Base-by-base conservation (phyloP, 2,797 vertebrate species). In the Hydrolagus colliei region DNA sequence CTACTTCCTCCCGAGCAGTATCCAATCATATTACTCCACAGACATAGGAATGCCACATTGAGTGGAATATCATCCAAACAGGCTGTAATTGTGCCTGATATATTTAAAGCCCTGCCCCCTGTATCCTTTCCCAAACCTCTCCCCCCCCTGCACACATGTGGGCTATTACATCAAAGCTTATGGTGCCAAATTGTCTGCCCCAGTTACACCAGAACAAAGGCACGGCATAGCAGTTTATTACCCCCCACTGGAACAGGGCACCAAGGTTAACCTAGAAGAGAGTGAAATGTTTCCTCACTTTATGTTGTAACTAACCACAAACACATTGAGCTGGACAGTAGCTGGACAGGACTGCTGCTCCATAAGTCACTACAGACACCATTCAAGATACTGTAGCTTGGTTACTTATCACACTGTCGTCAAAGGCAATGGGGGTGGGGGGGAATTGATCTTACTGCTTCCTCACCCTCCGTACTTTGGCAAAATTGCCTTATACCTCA, bases 131-230 rank as follows among this genome's bases (percentile, higher is more conserved):
- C 18, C 79, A 68, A 68, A 14, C 79, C 63, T 22, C 61, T 62
- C 11, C n/a, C 61, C 11, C 20, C 18, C n/a, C 68, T 14, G 32
- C 65, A 84, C 79, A 84, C 13, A 84, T 84, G 65, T 84, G 79
- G 63, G 32, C 65, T 68, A 84, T 84, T 71, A 84, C 79, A 84
- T 84, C 79, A 84, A 84, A 68, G 79, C 79, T 68, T 67, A 16
- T 67, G 79, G 62, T 84, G 79, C 79, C 79, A 84, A 84, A 65
- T 27, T 84, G 79, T 84, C 79, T 84, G 79, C 79, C 79, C 79
- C 41, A 67, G 79, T 63, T 84, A 84, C 32, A 71, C 35, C 65
- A 84, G 79, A 84, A 84, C 79, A 84, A 84, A 84, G 79, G 4
- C 65, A 6, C 27, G 41, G 79, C 79, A 35, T 63, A 68, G 65